A percentile compares a stretch with the other conserved stretches of the same genome.
Evolutionary conservation across 92 coral and sea anemone genomes (phyloP).

Genomic region (Phenganax marumi): DNA sequence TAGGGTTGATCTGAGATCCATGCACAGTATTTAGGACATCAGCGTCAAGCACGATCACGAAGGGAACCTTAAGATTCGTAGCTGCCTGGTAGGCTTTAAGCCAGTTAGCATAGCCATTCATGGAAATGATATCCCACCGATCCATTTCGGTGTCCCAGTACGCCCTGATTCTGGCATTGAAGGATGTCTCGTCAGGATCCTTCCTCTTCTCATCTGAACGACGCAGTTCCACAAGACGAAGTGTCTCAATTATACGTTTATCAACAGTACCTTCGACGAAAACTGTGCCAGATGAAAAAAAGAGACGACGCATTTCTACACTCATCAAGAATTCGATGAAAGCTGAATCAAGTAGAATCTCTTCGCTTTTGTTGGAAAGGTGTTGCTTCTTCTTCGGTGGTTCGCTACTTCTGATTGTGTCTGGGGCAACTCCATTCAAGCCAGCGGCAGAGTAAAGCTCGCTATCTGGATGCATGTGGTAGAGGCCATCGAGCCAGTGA

Average conservation of each 20-base stretch:
- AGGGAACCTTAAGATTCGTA: slow-evolving; percentile 17
- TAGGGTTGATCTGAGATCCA: slow-evolving; percentile 10
- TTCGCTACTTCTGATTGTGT: background rate
- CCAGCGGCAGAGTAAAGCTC: slow-evolving; percentile 16
- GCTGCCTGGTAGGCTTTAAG: slow-evolving; percentile 45
- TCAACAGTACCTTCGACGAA: slow-evolving; percentile 48
- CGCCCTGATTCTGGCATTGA: slow-evolving; percentile 4
- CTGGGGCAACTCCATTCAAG: background rate
- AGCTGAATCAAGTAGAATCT: background rate
- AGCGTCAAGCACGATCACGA: slow-evolving; percentile 23
- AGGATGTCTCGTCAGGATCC: background rate
- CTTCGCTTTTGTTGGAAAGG: background rate
- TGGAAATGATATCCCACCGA: slow-evolving; percentile 38
- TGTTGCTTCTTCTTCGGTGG: background rate
- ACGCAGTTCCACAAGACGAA: slow-evolving; percentile 16
- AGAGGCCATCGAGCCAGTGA: slow-evolving; percentile 9
- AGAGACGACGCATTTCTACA: slow-evolving; percentile 18
- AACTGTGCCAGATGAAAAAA: slow-evolving; percentile 24
- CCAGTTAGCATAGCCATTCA: slow-evolving; percentile 38
- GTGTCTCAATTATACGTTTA: slow-evolving; percentile 16
- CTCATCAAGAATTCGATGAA: slow-evolving; percentile 20
- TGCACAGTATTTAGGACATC: slow-evolving; percentile 4
- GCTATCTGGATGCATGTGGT: slow-evolving; percentile 34
- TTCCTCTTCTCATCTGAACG: background rate
- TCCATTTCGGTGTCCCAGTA: slow-evolving; percentile 25